Percentiles rank a stretch among this genome's conserved stretches.
Evolutionary conservation across 92 coral and sea anemone genomes (phyloP).

Genomic region (Siderastrea siderea): DNA sequence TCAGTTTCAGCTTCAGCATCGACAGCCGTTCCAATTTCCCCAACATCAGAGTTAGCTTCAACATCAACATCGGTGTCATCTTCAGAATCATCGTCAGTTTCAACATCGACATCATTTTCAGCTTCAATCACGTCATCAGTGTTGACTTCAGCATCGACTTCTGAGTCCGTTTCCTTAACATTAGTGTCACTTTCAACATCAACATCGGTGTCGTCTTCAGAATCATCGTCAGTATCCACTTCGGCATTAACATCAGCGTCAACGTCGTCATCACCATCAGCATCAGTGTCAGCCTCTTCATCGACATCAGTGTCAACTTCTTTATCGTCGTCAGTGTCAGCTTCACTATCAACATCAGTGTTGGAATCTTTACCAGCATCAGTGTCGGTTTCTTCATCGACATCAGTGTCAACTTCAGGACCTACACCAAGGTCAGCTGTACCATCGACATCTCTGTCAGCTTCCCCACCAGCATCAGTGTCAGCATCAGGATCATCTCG

Average conservation of each 20-base stretch:
- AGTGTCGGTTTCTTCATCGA: background rate
- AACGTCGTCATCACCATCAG: background rate
- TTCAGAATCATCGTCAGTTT: background rate
- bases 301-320: background rate
- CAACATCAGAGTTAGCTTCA: background rate
- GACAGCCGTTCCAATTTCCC: background rate
- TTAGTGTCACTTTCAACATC: background rate
- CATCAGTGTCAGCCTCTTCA: background rate
- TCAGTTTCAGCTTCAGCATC: background rate
- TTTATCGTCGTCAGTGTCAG: background rate
- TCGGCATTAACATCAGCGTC: background rate
- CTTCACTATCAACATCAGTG: background rate
- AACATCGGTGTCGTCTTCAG: background rate
- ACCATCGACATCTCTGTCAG: background rate
- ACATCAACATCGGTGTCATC: background rate
- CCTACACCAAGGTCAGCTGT: background rate
- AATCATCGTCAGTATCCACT: background rate
- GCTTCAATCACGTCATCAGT: background rate
- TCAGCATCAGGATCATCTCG: background rate
- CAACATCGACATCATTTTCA: background rate
- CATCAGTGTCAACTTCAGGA: background rate
- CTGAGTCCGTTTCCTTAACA: background rate
- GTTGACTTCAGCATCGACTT: background rate
- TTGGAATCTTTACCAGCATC: background rate
- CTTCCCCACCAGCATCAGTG: background rate